Percentiles rank a stretch among this genome's conserved stretches.
phyloP scores from a whole-genome alignment of 2,113 vertebrate genomes.

The Heliornis fulica region DNA sequence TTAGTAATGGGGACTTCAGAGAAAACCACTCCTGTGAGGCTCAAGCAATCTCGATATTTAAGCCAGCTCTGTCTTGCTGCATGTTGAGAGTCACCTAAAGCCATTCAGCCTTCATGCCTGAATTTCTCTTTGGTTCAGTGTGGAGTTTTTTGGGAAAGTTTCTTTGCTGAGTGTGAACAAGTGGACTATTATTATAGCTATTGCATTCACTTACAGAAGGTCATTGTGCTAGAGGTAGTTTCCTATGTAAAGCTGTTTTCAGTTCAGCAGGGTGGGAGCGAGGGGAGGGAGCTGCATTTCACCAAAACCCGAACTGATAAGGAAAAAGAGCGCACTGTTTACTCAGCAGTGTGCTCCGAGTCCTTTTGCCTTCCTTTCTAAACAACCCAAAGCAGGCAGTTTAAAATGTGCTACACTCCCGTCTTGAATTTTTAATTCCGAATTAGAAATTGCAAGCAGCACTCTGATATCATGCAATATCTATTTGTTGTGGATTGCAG shows the following conservation, averaged over 20 bases:
- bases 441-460: background rate
- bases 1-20: background rate
- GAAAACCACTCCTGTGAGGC: background rate
- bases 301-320: constrained; percentile 36
- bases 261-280: background rate
- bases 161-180: constrained; percentile 10
- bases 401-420: background rate
- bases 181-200: constrained; percentile 10
- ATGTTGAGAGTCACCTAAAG: background rate
- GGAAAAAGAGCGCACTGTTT: constrained; percentile 4
- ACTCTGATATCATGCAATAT: background rate
- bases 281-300: background rate
- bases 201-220: constrained; percentile 19
- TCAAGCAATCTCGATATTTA: background rate
- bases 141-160: background rate
- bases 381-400: background rate
- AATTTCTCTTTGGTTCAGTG: background rate
- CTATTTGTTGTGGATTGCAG: constrained; percentile 8
- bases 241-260: constrained; percentile 49
- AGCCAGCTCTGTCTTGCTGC: background rate
- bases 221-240: constrained; percentile 54
- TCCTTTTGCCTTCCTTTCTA: background rate
- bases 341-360: background rate
- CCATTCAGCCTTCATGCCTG: background rate
- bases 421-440: background rate